These are phyloP conservation scores for Allolobophora icterica DNA, from an alignment of 2,888 invertebrate genomes.

Conservation along the genomic window DNA sequence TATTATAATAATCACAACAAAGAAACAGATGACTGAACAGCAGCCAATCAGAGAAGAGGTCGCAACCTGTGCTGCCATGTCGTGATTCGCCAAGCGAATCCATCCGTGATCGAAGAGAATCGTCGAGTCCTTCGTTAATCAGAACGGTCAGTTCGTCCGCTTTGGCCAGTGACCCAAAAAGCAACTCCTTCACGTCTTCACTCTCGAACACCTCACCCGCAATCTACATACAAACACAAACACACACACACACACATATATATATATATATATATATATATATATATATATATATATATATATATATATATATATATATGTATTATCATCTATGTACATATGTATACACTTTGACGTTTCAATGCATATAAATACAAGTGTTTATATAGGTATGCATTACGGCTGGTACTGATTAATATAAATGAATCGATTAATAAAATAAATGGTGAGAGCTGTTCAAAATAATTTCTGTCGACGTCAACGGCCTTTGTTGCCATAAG, in stretches of 20 bases:
- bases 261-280: no score
- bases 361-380: no score
- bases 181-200: slow-evolving; percentile 21
- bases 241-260: not conserved
- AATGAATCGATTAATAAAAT: no score
- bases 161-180: slow-evolving; percentile 7
- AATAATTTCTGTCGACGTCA: no score
- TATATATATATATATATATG: no score
- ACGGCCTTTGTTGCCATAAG: no score
- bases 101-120: not conserved
- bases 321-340: no score
- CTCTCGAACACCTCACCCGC: not conserved
- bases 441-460: no score
- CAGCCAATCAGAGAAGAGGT: not conserved
- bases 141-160: slow-evolving; percentile 9
- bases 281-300: no score
- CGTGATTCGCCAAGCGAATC: not conserved
- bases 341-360: no score
- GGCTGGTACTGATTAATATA: no score
- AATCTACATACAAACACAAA: not conserved
- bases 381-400: no score
- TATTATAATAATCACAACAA: not conserved
- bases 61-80: not conserved
- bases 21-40: not conserved
- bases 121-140: slow-evolving; percentile 18